These are phyloP conservation scores for Simalia tracyae DNA, from an alignment of 2,797 vertebrate genomes.

Conservation along the genomic window DNA sequence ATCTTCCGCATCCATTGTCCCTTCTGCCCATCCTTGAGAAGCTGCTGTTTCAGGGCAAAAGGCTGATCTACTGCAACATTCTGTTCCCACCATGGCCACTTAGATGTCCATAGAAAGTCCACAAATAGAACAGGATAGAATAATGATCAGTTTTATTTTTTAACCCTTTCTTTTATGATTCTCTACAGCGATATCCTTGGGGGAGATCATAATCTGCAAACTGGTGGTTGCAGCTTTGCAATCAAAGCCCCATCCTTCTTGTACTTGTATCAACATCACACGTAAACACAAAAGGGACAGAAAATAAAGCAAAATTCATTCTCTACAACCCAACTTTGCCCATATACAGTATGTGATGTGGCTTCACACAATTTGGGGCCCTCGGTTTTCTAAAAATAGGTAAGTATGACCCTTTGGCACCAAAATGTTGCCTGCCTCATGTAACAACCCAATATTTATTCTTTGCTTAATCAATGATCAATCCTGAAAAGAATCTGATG, in stretches of 20 bases:
- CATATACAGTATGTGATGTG: too few relatives aligned
- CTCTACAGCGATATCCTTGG: not conserved
- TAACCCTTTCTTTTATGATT: not conserved
- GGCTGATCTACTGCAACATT: not conserved
- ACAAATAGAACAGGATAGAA: not conserved
- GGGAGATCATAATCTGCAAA: not conserved
- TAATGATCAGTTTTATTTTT: not conserved
- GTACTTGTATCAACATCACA: not conserved
- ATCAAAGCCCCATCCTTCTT: not conserved
- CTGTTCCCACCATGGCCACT: not conserved
- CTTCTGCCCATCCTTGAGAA: not conserved
- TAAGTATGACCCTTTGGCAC: too few relatives aligned
- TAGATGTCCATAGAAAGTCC: not conserved
- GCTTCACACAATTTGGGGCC: too few relatives aligned
- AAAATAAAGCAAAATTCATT: too few relatives aligned
- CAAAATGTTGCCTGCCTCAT: too few relatives aligned
- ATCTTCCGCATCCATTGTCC: not conserved
- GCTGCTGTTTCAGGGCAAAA: not conserved
- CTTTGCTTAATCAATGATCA: too few relatives aligned
- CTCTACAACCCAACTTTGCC: too few relatives aligned
- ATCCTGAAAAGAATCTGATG: too few relatives aligned
- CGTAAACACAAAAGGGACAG: not conserved
- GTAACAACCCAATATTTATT: too few relatives aligned
- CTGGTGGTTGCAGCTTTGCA: not conserved
- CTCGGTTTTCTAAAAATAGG: too few relatives aligned